Evolutionary conservation across 2,888 invertebrate species (phyloP), one percentile per base, ranked within the genome.

Genomic region (Parthenolecanium corni): DNA sequence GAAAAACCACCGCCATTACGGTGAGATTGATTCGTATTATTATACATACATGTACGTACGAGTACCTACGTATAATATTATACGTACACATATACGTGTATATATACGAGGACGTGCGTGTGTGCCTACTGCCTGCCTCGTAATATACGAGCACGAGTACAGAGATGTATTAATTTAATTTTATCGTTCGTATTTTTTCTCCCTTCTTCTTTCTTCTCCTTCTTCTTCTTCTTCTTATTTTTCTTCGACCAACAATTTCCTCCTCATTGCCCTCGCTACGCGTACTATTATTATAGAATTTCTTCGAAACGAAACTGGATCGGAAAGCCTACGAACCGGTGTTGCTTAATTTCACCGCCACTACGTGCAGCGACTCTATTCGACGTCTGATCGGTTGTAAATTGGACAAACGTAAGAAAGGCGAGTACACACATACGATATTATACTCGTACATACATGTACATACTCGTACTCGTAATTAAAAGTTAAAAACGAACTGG

Each of bases 331-430:
- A 85, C 71, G 89, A 89, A 70, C 90, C 93, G 0, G 75, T 92
- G 40, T 84, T 91, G 67, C 84, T 95, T 70, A 92, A 87, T 68
- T 95, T 95, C 73, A 93, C 94, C 0, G 93, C 94, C 0, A 92
- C 93, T 76, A 94, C 93, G 0, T 86, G 88, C 18, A 91, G 93
- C 36, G 91, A 89, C 75, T 90, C 91, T 73, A 91, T 91, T 0
- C 94, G 95, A 75, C 90, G 91, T 71, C 90, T 94, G 62, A 89
- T 95, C 51, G 92, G 94, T 91, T 85, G 86, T 3, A 94, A 93
- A 74, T 74, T 95, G 68, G 94, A 94, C 72, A 93, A 91, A 73
- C 78, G 95, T 61, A 79, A 91, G 53, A 94, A 93, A 78, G 93
- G 85, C 77, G 67, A 72, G 23, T 31, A 9, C n/a, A n/a, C n/a